These are phyloP conservation scores for Andrena cerasifolii DNA, from an alignment of 1,140 invertebrate genomes.

Conservation along the genomic window DNA sequence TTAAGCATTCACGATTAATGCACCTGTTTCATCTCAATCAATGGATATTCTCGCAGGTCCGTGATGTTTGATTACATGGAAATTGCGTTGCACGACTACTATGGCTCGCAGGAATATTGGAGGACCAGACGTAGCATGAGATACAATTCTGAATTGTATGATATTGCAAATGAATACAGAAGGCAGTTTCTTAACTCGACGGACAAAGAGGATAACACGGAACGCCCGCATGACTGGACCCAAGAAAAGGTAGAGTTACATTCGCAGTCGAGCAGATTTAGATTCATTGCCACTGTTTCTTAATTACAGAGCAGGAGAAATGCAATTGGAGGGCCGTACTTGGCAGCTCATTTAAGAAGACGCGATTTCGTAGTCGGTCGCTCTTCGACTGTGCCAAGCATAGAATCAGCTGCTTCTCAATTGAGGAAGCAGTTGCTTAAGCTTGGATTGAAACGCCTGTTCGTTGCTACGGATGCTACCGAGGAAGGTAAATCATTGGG, in stretches of 20 bases:
- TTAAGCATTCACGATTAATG: constrained; percentile 6
- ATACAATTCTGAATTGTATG: constrained; percentile 88
- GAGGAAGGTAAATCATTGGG: constrained; percentile 66
- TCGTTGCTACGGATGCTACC: constrained; percentile 92
- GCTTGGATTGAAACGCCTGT: constrained; percentile 86
- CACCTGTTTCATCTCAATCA: constrained; percentile 17
- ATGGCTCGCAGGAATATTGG: constrained; percentile 94
- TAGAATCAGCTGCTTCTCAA: constrained; percentile 88
- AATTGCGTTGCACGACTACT: constrained; percentile 93
- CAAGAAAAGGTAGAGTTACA: constrained; percentile 83
- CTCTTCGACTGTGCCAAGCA: constrained; percentile 87
- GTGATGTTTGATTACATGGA: constrained; percentile 94
- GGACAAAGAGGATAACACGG: constrained; percentile 85
- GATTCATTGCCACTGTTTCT: constrained; percentile 6
- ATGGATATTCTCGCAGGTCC: constrained; percentile 80
- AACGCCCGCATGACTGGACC: constrained; percentile 84
- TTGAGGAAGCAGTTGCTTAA: constrained; percentile 85
- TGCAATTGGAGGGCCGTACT: constrained; percentile 88
- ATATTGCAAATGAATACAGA: constrained; percentile 89
- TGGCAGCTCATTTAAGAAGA: constrained; percentile 92
- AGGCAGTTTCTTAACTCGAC: constrained; percentile 86
- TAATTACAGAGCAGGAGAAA: constrained; percentile 77
- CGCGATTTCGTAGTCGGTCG: constrained; percentile 90
- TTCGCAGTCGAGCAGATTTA: constrained; percentile 19
- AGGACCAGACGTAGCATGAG: constrained; percentile 94